Conservation (phyloP, 2,797 vertebrate species). For the Anableps anableps region DNA sequence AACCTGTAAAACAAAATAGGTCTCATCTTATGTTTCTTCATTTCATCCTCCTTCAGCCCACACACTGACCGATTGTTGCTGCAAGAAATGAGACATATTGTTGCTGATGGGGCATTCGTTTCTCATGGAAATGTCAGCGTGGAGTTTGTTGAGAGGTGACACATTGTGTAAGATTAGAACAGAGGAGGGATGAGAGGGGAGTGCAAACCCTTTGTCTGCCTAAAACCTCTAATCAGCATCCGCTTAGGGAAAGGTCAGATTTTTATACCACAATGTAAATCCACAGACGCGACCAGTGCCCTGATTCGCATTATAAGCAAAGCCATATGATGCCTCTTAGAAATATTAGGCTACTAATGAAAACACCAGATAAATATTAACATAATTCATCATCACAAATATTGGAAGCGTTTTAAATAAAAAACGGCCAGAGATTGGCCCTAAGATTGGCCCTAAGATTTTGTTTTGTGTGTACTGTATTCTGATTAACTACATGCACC, state of each 20-base stretch:
- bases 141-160: constrained; percentile 61
- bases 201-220: constrained; percentile 63
- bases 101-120: constrained; percentile 67
- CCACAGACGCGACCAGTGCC: constrained; percentile 12
- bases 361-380: neutral
- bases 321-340: neutral
- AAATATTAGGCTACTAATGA: neutral
- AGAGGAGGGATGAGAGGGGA: constrained; percentile 22
- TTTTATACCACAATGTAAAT: constrained; percentile 67
- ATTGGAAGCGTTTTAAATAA: neutral
- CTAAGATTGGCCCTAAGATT: too few relatives aligned
- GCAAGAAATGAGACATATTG: constrained; percentile 69
- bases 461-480: too few relatives aligned
- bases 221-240: constrained; percentile 67
- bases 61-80: constrained; percentile 53
- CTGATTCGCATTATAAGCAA: constrained; percentile 9
- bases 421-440: neutral
- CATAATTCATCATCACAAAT: neutral
- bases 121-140: constrained; percentile 72
- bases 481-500: neutral
- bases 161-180: constrained; percentile 4
- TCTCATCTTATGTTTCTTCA: constrained; percentile 31
- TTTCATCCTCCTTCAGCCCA: constrained; percentile 35
- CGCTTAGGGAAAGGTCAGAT: constrained; percentile 70
- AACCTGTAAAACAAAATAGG: constrained; percentile 19